Evolutionary conservation across 2,113 vertebrate species (phyloP).

Genomic region (Datnioides undecimradiatus): DNA sequence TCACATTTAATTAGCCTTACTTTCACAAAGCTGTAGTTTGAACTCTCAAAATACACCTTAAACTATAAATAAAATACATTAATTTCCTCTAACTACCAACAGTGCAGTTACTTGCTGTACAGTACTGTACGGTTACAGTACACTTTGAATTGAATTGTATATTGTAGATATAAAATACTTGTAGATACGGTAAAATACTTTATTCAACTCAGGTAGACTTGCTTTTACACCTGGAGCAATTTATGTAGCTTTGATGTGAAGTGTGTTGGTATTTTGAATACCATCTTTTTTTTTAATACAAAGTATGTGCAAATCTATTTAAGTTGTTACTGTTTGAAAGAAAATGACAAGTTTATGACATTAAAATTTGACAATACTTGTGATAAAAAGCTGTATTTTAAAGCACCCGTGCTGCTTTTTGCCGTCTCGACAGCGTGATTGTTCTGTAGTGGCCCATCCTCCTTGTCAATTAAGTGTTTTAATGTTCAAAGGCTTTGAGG

Average conservation of each 20-base stretch:
- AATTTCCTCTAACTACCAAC: neutral
- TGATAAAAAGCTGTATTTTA: conserved; percentile 7
- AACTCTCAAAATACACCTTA: neutral
- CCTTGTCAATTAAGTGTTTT: conserved; percentile 52
- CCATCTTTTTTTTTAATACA: too few species aligned
- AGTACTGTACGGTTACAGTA: too few species aligned
- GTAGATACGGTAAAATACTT: too few species aligned
- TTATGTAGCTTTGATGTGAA: neutral
- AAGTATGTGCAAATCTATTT: neutral
- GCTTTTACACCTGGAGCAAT: neutral
- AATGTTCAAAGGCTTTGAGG: conserved; percentile 55
- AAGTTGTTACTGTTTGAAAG: neutral
- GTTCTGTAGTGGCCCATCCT: conserved; percentile 39
- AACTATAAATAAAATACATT: neutral
- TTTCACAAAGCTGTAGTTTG: neutral
- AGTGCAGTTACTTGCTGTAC: too few species aligned
- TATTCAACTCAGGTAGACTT: neutral
- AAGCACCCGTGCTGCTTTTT: conserved; percentile 26
- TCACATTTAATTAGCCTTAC: neutral
- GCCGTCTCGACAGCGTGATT: neutral
- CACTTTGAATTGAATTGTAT: too few species aligned
- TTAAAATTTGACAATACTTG: neutral
- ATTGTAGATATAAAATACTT: too few species aligned
- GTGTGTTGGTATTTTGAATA: neutral
- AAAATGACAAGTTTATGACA: neutral